Percentiles rank a stretch among this genome's conserved stretches.
Conservation (phyloP, 2,888 invertebrate species). For the Bellardia pandia region DNA sequence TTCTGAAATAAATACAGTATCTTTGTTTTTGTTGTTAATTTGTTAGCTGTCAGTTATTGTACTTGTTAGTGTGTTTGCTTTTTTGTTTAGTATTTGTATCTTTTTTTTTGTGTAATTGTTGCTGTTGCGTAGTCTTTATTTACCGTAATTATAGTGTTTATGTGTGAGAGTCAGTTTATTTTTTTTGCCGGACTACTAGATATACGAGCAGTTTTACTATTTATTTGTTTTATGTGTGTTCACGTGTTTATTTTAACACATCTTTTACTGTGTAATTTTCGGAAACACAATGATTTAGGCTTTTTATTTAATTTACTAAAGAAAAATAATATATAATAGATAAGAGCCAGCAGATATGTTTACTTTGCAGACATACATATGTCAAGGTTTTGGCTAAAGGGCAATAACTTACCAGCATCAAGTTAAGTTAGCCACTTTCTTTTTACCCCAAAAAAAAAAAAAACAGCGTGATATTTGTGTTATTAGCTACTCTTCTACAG, state of each 20-base stretch:
- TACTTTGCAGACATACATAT: background rate
- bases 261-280: conserved; percentile 19
- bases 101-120: conserved; percentile 10
- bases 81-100: conserved; percentile 4
- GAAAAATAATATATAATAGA: background rate
- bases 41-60: conserved; percentile 59
- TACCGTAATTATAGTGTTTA: conserved; percentile 40
- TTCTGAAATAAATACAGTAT: conserved; percentile 10
- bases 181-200: background rate
- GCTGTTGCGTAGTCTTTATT: conserved; percentile 41
- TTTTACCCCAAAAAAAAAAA: too few species aligned
- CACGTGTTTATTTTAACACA: conserved; percentile 42
- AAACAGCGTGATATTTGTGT: too few species aligned
- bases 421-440: too few species aligned
- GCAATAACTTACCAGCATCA: background rate
- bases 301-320: background rate
- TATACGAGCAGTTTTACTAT: background rate
- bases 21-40: conserved; percentile 49
- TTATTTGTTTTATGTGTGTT: background rate
- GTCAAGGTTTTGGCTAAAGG: background rate
- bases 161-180: background rate
- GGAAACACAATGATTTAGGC: conserved; percentile 9
- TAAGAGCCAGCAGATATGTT: background rate
- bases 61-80: conserved; percentile 10
- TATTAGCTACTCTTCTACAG: too few species aligned